phyloP scores from a whole-genome alignment of 2,797 vertebrate genomes.

The Hephaestus fuliginosus region DNA sequence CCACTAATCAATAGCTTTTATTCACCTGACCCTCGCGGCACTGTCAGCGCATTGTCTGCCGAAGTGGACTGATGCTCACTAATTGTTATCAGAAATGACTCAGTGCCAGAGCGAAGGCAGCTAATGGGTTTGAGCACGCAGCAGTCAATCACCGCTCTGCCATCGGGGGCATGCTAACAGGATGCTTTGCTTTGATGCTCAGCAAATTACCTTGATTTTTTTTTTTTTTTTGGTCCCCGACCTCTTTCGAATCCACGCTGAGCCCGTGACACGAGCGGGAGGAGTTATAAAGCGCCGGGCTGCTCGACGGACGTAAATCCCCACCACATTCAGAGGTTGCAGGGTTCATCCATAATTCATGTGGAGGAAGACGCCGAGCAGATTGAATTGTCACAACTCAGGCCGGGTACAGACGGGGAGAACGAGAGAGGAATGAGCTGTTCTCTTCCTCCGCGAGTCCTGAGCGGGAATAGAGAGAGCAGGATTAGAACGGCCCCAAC shows the following conservation, averaged over 20 bases:
- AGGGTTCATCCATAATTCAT: slow-evolving; percentile 79
- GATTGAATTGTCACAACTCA: slow-evolving; percentile 78
- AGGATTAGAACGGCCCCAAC: slow-evolving; percentile 44
- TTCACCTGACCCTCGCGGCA: slow-evolving; percentile 30
- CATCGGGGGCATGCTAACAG: slow-evolving; percentile 39
- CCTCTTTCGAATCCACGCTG: slow-evolving; percentile 59
- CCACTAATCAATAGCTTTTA: slow-evolving; percentile 45
- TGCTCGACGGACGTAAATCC: slow-evolving; percentile 68
- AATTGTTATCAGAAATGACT: slow-evolving; percentile 61
- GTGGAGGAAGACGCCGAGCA: slow-evolving; percentile 53
- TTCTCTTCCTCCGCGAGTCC: slow-evolving; percentile 32
- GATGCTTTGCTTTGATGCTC: slow-evolving; percentile 47
- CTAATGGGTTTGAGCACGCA: slow-evolving; percentile 60
- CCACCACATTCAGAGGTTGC: slow-evolving; percentile 55
- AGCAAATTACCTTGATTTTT: slow-evolving; percentile 59
- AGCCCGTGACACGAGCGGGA: slow-evolving; percentile 53
- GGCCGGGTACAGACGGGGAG: slow-evolving; percentile 35
- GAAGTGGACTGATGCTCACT: slow-evolving; percentile 53
- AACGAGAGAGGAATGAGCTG: slow-evolving; percentile 34
- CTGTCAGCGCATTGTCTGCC: slow-evolving; percentile 31
- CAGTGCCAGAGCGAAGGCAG: slow-evolving; percentile 35
- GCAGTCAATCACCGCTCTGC: slow-evolving; percentile 53
- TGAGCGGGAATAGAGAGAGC: slow-evolving; percentile 38
- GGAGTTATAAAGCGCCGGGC: slow-evolving; percentile 43
- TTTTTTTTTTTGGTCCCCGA: neutral